Evolutionary conservation across 2,888 invertebrate genomes (phyloP), one percentile per base, ranked within the genome.

Genomic region (Polydrusus pterygomalis): DNA sequence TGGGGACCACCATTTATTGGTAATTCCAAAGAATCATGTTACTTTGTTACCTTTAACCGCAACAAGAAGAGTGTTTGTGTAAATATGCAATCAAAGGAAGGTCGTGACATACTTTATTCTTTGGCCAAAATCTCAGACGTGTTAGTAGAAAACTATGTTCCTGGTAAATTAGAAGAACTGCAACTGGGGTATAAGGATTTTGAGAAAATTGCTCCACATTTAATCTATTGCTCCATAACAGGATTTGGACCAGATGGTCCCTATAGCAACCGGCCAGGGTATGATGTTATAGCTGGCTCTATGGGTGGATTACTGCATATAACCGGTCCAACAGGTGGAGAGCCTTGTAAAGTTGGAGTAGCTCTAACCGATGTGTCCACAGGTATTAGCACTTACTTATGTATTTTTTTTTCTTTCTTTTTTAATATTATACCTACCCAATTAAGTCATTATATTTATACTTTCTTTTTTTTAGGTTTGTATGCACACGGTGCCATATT

Each of bases 401-500:
- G n/a, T n/a, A n/a, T n/a, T n/a, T n/a, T n/a, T n/a, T n/a, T n/a
- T n/a, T n/a, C n/a, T n/a, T n/a, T n/a, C n/a, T n/a, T n/a, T n/a
- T n/a, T n/a, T n/a, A n/a, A n/a, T n/a, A n/a, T n/a, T n/a, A n/a
- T n/a, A n/a, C n/a, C n/a, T 25, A 25, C 25, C 17, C 47, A 34
- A 51, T 47, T 49, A 45, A 54, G 25, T 25, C 1, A 25, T 18
- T 70, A 18, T 20, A 49, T 63, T 10, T 40, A 25, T n/a, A 25
- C 25, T 70, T 43, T 70, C 38, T 54, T 58, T 20, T 69, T 54
- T 49, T 58, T 71, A 82, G 82, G 98, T 0, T 89, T 99, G 2
- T 98, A 96, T 86, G 97, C 97, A 0, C 96, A 97, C 85, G 97
- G 97, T 15, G 97, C 98, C 0, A 97, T 98, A 77, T 90, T 98